Base-by-base conservation (phyloP, 2,888 invertebrate species). In the Caenorhabditis afra region DNA sequence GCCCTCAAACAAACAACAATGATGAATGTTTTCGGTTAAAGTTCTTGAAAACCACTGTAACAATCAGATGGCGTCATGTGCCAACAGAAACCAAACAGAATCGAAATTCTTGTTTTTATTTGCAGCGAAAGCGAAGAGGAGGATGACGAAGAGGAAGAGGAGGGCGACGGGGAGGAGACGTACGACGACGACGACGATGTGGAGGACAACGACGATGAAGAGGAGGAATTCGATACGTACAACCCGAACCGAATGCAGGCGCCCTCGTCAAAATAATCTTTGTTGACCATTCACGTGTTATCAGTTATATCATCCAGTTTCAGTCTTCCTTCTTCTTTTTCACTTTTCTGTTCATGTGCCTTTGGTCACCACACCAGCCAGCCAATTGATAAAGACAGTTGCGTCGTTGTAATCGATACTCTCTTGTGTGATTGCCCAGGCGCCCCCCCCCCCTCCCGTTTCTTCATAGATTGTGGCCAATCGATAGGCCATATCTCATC, bases 231-330 rank as follows among this genome's bases (percentile, higher is more conserved):
- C 39, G 75, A 80, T 47, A 75, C 81, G 23, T 86, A 78, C 73
- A 87, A 87, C 59, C 86, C 86, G 7, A 86, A 86, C 68, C 73
- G 86, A 64, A 71, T 73, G 57, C 74, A 78, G 39, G 83, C 83
- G 16, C 84, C 82, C 29, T 29, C 29, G 10, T 41, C 77, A 14
- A 81, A 73, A 44, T 65, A 37, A 71, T 52, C n/a, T 64, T 39
- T 62, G 39, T 67, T 67, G 16, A 37, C 20, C 45, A 49, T 70
- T 70, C 62, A 59, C 70, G 59, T 62, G 61, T 70, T 70, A 45
- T 70, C 53, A 45, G 44, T 61, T 45, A 61, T 68, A 62, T 53
- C 70, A 53, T 52, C 45, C 39, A 18, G 35, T 70, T 59, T 58
- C 67, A 58, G 55, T 29, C 58, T 29, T 35, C 37, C 35, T 35